Conservation (phyloP, 2,113 vertebrate species). For the Meles meles region DNA sequence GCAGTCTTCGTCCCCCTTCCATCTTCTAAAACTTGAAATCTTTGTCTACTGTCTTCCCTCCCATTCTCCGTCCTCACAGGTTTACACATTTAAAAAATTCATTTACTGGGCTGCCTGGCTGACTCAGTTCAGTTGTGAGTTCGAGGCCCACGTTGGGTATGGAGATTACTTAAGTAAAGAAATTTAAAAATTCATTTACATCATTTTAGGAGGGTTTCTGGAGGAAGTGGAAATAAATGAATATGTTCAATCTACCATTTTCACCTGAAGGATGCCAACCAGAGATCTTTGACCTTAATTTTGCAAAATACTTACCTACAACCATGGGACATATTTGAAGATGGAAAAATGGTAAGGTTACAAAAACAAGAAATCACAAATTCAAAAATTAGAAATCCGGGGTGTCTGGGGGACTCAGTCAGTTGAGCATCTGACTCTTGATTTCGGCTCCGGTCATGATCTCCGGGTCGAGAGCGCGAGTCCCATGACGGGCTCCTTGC, state of each 20-base stretch:
- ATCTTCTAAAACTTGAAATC: neutral
- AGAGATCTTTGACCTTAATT: neutral
- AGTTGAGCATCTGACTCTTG: neutral
- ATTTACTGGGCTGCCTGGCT: neutral
- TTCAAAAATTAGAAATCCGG: neutral
- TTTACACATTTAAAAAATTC: neutral
- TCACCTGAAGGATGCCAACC: neutral
- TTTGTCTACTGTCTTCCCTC: neutral
- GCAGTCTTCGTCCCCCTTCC: fast-evolving
- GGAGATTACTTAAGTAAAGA: neutral
- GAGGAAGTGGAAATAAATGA: neutral
- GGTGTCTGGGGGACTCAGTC: neutral
- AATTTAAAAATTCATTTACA: neutral
- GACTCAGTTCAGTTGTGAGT: neutral
- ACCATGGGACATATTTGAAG: neutral
- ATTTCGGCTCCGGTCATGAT: neutral
- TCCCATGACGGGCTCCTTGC: no score
- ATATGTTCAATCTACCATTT: neutral
- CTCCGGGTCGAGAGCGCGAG: neutral
- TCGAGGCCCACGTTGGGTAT: neutral
- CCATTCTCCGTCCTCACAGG: neutral
- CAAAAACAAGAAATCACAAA: neutral
- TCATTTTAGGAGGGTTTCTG: neutral
- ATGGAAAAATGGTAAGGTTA: neutral
- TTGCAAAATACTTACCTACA: neutral